Conservation (phyloP, 2,888 invertebrate species). For the Tetragonisca angustula region DNA sequence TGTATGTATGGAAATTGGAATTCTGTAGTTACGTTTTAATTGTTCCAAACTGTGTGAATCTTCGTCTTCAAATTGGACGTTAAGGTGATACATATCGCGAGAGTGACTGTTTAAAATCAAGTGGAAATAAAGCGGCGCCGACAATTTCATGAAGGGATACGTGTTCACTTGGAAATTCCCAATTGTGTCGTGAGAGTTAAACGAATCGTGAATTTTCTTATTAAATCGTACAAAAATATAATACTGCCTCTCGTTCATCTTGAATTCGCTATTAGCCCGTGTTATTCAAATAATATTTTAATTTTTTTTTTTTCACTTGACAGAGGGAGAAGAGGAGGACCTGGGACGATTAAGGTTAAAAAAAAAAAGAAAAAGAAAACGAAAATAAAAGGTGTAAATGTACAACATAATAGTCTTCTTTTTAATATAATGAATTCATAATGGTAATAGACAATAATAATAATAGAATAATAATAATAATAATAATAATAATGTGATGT, state of each 20-base stretch:
- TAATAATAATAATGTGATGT: conserved; percentile 73
- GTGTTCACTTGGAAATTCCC: neutral
- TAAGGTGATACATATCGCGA: neutral
- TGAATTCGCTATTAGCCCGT: too few relatives aligned
- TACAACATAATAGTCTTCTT: conserved; percentile 82
- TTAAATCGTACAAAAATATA: neutral
- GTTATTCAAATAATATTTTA: too few relatives aligned
- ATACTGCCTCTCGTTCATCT: too few relatives aligned
- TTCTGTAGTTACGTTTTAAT: neutral
- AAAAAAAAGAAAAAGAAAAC: conserved; percentile 17
- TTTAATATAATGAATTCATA: conserved; percentile 83
- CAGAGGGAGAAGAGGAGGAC: neutral
- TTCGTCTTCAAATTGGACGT: neutral
- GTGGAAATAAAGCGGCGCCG: neutral
- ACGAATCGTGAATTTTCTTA: neutral
- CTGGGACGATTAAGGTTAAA: conserved; percentile 24
- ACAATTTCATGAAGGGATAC: neutral
- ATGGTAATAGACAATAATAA: conserved; percentile 83
- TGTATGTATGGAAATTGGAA: neutral
- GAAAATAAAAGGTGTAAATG: conserved; percentile 62
- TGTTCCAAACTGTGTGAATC: neutral
- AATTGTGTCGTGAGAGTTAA: neutral
- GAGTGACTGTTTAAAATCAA: neutral
- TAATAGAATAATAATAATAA: conserved; percentile 79
- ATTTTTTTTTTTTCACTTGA: neutral